phyloP scores from a whole-genome alignment of 2,888 invertebrate species.

The Corbicula japonica region DNA sequence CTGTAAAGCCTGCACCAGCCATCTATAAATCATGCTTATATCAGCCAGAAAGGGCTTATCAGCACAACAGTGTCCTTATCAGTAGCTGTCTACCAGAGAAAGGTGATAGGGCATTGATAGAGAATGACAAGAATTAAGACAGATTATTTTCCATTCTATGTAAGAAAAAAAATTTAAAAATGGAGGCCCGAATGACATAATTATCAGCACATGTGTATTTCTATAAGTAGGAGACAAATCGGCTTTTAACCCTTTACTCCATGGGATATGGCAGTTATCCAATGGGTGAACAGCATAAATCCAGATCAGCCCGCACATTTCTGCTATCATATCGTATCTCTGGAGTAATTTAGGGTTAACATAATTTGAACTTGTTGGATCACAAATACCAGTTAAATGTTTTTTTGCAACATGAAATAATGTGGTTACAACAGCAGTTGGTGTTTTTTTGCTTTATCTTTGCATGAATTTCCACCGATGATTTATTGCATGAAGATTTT shows the following conservation, averaged over 20 bases:
- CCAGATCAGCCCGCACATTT: neutral
- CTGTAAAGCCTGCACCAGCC: neutral
- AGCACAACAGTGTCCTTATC: conserved; percentile 19
- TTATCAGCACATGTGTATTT: neutral
- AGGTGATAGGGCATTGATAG: conserved; percentile 21
- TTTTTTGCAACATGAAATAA: no score
- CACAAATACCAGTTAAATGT: neutral
- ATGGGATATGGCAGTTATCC: neutral
- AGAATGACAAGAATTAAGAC: neutral
- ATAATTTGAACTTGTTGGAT: neutral
- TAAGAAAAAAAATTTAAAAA: neutral
- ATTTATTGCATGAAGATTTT: conserved; percentile 19
- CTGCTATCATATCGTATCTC: conserved; percentile 8
- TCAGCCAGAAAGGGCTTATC: conserved; percentile 37
- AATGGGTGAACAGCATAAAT: neutral
- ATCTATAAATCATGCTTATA: neutral
- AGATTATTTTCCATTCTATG: neutral
- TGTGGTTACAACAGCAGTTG: no score
- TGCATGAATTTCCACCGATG: conserved; percentile 20
- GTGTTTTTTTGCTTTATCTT: neutral
- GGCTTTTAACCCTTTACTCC: neutral
- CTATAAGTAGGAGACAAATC: neutral
- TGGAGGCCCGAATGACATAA: neutral
- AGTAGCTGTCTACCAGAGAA: conserved; percentile 7
- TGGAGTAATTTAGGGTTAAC: neutral